Conservation (phyloP, 2,888 invertebrate genomes). For the Orgyia antiqua region DNA sequence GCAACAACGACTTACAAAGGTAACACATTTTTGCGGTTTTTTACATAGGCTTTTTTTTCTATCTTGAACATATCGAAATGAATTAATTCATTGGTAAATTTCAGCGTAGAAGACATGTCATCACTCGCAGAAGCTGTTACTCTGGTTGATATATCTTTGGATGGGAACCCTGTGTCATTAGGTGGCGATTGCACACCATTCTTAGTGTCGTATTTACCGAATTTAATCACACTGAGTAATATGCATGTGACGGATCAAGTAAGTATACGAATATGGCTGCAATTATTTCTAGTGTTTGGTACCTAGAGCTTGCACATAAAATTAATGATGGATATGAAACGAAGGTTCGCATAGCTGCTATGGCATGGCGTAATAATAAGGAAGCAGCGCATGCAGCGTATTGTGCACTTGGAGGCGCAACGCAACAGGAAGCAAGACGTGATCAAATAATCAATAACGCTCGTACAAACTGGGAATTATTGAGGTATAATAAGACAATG, state of each 20-base stretch:
- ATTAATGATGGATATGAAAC: neutral
- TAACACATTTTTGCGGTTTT: slow-evolving; percentile 24
- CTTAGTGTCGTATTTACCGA: slow-evolving; percentile 87
- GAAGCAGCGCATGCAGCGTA: slow-evolving; percentile 84
- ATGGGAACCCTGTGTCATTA: slow-evolving; percentile 89
- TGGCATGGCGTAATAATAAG: slow-evolving; percentile 88
- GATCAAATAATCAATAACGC: slow-evolving; percentile 92
- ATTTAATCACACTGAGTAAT: slow-evolving; percentile 84
- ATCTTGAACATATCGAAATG: too few species aligned
- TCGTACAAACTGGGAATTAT: slow-evolving; percentile 90
- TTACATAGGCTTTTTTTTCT: too few species aligned
- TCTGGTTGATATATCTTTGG: slow-evolving; percentile 90
- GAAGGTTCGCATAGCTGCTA: slow-evolving; percentile 84
- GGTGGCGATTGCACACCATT: slow-evolving; percentile 91
- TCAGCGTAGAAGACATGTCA: slow-evolving; percentile 90
- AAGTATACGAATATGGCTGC: too few species aligned
- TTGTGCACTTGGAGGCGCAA: slow-evolving; percentile 77
- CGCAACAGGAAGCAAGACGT: slow-evolving; percentile 80
- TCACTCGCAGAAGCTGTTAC: slow-evolving; percentile 87
- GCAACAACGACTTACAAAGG: slow-evolving; percentile 86
- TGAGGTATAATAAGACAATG: too few species aligned
- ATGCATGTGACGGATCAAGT: slow-evolving; percentile 88
- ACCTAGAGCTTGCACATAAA: neutral
- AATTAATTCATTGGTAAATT: too few species aligned
- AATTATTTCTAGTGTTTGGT: neutral